Percentiles rank a stretch among this genome's conserved stretches.
Conservation (phyloP, 2,888 invertebrate genomes). For the Siphonodentalium dalli region DNA sequence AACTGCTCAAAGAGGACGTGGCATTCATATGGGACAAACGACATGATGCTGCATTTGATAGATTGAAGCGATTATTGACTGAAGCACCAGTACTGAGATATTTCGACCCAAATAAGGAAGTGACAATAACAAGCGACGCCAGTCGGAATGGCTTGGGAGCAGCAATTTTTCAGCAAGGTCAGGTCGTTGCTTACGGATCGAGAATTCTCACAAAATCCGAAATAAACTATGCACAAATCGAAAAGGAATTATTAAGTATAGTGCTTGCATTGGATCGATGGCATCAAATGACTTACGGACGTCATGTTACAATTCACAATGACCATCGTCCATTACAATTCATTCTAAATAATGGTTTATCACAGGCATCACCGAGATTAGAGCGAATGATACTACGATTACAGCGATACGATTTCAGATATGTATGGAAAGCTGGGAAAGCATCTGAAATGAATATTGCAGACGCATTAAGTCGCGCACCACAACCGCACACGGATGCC, state of each 20-base stretch:
- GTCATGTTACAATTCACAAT: constrained; percentile 1
- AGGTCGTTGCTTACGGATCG: too few relatives aligned
- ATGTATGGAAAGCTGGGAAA: constrained; percentile 2
- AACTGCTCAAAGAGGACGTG: background rate
- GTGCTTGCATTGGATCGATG: too few relatives aligned
- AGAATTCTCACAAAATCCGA: too few relatives aligned
- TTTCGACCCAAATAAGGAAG: background rate
- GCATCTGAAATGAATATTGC: background rate
- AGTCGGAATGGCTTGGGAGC: too few relatives aligned
- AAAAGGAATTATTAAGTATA: too few relatives aligned
- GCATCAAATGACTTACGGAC: too few relatives aligned
- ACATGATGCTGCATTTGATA: background rate
- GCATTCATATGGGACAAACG: background rate
- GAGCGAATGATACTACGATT: constrained; percentile 1
- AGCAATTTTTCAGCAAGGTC: too few relatives aligned
- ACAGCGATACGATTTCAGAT: background rate
- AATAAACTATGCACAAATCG: too few relatives aligned
- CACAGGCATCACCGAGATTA: background rate
- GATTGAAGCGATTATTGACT: background rate
- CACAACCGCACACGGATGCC: background rate
- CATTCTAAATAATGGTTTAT: background rate
- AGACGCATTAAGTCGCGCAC: background rate
- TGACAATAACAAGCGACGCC: background rate
- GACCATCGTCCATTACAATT: constrained; percentile 3
- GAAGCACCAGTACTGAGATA: background rate